Evolutionary conservation across 2,888 invertebrate genomes (phyloP).

Genomic region (Amorpha juglandis): DNA sequence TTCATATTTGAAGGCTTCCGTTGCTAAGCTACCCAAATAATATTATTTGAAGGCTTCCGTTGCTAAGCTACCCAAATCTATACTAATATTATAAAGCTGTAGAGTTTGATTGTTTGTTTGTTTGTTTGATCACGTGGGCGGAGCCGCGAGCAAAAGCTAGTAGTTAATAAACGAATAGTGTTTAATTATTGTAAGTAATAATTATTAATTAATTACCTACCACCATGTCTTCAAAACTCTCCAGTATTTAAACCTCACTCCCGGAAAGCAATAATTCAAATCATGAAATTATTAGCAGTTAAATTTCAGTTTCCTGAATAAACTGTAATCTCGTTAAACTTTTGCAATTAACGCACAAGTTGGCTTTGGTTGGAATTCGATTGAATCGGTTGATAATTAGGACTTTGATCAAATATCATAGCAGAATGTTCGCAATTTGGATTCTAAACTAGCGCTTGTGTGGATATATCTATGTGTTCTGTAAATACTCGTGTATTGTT

Average conservation of each 20-base stretch:
- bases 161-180: no score
- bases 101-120: no score
- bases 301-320: slow-evolving; percentile 21
- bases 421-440: slow-evolving; percentile 20
- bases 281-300: slow-evolving; percentile 2
- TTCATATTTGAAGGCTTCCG: no score
- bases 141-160: no score
- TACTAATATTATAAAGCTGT: no score
- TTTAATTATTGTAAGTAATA: no score
- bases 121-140: no score
- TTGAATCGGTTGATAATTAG: slow-evolving; percentile 17
- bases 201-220: no score
- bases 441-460: background rate
- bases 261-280: background rate
- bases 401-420: slow-evolving; percentile 21
- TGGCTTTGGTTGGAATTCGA: slow-evolving; percentile 12
- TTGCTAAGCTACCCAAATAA: no score
- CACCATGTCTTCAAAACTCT: background rate
- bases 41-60: no score
- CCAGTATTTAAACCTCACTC: background rate
- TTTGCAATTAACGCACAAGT: slow-evolving; percentile 28
- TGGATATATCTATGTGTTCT: background rate
- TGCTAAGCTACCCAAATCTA: no score
- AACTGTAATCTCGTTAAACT: slow-evolving; percentile 24
- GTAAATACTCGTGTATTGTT: background rate